A percentile compares a stretch with the other conserved stretches of the same genome.
These are phyloP conservation scores for Onchidella celtica DNA, from an alignment of 2,888 invertebrate species.

Conservation along the genomic window DNA sequence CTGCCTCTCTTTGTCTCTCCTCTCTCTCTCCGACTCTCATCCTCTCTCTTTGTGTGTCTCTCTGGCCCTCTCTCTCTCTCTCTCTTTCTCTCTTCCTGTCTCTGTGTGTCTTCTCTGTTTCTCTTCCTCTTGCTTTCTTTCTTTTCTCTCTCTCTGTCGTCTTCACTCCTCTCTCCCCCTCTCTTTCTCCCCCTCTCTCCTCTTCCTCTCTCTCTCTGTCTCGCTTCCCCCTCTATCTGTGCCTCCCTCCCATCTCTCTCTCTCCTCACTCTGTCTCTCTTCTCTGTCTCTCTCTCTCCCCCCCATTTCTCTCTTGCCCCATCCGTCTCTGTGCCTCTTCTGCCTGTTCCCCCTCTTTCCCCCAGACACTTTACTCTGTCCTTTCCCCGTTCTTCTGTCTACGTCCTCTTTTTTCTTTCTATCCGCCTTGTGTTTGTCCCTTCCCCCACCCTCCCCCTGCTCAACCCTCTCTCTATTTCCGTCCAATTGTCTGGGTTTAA, in stretches of 20 bases:
- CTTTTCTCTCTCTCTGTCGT: background rate
- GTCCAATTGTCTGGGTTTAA: too few relatives aligned
- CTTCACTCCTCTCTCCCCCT: background rate
- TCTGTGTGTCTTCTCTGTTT: too few relatives aligned
- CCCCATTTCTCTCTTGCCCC: background rate
- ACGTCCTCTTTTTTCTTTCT: background rate
- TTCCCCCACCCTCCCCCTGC: too few relatives aligned
- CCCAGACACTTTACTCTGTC: background rate
- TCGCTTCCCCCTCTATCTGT: background rate
- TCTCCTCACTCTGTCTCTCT: background rate
- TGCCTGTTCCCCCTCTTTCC: background rate
- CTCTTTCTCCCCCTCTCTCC: too few relatives aligned
- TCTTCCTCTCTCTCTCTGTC: background rate
- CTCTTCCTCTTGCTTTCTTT: background rate
- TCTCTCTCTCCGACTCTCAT: too few relatives aligned
- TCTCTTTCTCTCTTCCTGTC: conserved; percentile 5
- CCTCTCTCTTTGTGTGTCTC: too few relatives aligned
- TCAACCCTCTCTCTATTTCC: too few relatives aligned
- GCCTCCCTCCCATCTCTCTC: background rate
- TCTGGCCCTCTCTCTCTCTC: conserved; percentile 17
- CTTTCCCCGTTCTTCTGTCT: background rate
- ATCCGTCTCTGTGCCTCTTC: background rate
- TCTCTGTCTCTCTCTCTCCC: background rate
- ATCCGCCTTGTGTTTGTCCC: too few relatives aligned
- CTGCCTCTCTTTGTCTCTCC: too few relatives aligned